Evolutionary conservation across 2,888 invertebrate genomes (phyloP).

Genomic region (Drosophila fungiperda): DNA sequence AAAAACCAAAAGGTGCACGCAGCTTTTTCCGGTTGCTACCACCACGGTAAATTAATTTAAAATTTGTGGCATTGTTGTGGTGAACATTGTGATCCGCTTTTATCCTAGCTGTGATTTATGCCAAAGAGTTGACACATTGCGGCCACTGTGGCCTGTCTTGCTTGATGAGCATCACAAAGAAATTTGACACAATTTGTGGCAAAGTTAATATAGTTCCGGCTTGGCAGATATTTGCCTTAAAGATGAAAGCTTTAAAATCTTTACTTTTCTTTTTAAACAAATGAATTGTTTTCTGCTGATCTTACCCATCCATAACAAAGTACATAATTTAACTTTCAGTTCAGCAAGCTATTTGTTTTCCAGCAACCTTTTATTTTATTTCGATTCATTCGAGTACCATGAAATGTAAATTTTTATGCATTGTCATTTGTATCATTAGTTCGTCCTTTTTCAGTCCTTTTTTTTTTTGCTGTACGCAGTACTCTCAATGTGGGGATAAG

Average conservation of each 20-base stretch:
- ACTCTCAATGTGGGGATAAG: conserved; percentile 24
- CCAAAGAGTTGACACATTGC: conserved; percentile 59
- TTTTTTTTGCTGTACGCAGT: conserved; percentile 24
- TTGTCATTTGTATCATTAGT: conserved; percentile 61
- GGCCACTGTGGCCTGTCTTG: conserved; percentile 13
- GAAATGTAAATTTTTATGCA: conserved; percentile 51
- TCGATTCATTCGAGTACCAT: conserved; percentile 20
- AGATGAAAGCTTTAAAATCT: background rate
- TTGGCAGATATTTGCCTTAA: background rate
- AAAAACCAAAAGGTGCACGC: conserved; percentile 62
- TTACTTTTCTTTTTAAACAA: background rate
- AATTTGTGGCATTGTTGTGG: conserved; percentile 70
- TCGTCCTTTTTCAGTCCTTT: conserved; percentile 32
- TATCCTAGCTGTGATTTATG: conserved; percentile 65
- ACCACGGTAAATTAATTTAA: conserved; percentile 76
- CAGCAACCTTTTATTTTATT: conserved; percentile 30
- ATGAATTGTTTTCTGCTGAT: conserved; percentile 20
- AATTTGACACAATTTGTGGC: conserved; percentile 42
- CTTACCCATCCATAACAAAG: conserved; percentile 23
- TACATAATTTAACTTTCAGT: background rate
- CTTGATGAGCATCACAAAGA: conserved; percentile 17
- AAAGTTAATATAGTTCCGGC: conserved; percentile 10
- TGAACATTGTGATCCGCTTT: conserved; percentile 34
- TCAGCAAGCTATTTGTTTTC: conserved; percentile 9
- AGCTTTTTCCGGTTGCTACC: conserved; percentile 44